Evolutionary conservation across 2,113 vertebrate species (phyloP).

Genomic region (Xenopus borealis): DNA sequence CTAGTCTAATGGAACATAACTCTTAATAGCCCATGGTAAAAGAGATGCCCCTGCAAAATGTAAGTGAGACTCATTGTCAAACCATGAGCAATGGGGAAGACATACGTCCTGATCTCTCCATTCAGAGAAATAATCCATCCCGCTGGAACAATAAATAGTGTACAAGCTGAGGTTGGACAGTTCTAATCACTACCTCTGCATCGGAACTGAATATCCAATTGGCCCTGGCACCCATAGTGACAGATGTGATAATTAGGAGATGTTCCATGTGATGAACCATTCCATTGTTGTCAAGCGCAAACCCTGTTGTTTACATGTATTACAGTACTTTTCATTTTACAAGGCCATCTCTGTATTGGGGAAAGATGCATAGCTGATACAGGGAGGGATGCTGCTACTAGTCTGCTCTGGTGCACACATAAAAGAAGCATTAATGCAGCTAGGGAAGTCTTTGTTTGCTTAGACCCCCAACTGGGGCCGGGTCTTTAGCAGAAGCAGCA

Average conservation of each 20-base stretch:
- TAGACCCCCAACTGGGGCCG: constrained; percentile 17
- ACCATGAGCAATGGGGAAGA: not conserved
- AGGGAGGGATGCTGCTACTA: not conserved
- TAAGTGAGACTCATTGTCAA: not conserved
- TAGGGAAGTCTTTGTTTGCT: not conserved
- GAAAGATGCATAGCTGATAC: constrained; percentile 10
- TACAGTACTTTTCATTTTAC: constrained; percentile 10
- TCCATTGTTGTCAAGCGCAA: constrained; percentile 1
- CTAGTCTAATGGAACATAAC: no score
- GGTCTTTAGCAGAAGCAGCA: constrained; percentile 16
- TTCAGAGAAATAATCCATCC: not conserved
- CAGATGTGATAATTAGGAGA: constrained; percentile 23
- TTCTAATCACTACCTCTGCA: not conserved
- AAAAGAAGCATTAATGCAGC: constrained; percentile 13
- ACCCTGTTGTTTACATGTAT: not conserved
- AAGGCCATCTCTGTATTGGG: not conserved
- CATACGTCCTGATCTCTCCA: not conserved
- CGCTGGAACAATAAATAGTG: not conserved
- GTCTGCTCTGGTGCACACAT: not conserved
- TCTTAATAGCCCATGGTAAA: not conserved
- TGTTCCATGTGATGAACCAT: not conserved
- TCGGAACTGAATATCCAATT: not conserved
- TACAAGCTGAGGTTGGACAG: not conserved
- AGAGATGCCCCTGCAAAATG: not conserved
- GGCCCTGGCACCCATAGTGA: not conserved